Evolutionary conservation across 1,140 invertebrate species (phyloP), one percentile per base, ranked within the genome.

Genomic region (Hyles euphorbiae): DNA sequence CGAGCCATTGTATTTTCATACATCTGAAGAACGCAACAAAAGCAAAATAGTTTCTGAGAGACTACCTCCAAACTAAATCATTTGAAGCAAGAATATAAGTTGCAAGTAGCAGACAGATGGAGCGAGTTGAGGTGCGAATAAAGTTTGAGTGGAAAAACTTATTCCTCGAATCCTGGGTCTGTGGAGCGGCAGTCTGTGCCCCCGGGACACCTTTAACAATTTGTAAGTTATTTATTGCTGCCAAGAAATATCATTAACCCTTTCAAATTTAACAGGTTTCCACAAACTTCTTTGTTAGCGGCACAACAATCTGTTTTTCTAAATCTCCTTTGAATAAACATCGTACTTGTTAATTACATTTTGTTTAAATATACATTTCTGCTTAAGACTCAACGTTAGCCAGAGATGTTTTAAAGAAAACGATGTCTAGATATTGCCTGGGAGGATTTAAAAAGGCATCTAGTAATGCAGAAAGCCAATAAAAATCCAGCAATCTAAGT

Each of bases 91-190:
- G 78, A 82, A 83, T 83, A 83, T 83, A 88, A 86, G 84, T 85
- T 87, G 76, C 69, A 63, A 83, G 79, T 78, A 82, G 79, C 80
- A 87, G 77, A 85, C 84, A 81, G 81, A 87, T 84, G 81, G 84
- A 71, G 66, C 74, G 77, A 84, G 63, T 83, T 79, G 81, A 88
- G 85, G 83, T 88, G 81, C 82, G 81, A 88, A 88, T 86, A 88
- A 88, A 88, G 81, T 86, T 88, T 83, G 81, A 85, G 85, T 86
- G 78, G 78, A 86, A 88, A 86, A 88, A 88, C 74, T 87, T 87
- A 81, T 82, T 80, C 83, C 67, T 70, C 75, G 74, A 84, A 84
- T 79, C 81, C 74, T 63, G 73, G 71, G 78, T 66, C 70, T 74
- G 74, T 63, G 58, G 57, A 54, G 58, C 69, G 63, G 69, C 64